A percentile compares a stretch with the other conserved stretches of the same genome.
Evolutionary conservation across 2,113 vertebrate species (phyloP).

Genomic region (Cyprinodon variegatus): DNA sequence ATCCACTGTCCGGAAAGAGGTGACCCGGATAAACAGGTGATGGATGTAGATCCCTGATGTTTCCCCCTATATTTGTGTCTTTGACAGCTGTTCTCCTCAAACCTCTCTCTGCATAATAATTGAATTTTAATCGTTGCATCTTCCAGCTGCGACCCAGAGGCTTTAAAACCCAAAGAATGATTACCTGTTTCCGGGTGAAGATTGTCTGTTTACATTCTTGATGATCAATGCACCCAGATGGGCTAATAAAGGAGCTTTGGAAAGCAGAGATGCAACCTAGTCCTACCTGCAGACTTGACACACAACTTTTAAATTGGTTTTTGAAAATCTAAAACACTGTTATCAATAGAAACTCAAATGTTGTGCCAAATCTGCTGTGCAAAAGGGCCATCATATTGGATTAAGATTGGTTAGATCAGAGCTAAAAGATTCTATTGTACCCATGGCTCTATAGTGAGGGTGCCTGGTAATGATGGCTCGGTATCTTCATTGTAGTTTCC

Average conservation of each 20-base stretch:
- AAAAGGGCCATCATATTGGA: not conserved
- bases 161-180: constrained; percentile 34
- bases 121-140: constrained; percentile 47
- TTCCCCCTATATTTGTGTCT: constrained; percentile 30
- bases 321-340: not conserved
- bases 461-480: no score
- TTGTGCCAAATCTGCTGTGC: not conserved
- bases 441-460: no score
- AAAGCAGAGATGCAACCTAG: constrained; percentile 37
- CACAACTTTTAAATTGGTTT: no score
- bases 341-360: not conserved
- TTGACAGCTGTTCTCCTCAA: constrained; percentile 40
- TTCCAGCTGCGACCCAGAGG: constrained; percentile 66
- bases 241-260: constrained; percentile 23
- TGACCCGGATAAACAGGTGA: constrained; percentile 25
- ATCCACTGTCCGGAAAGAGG: constrained; percentile 30
- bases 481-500: no score
- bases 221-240: constrained; percentile 9
- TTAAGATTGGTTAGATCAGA: not conserved
- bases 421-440: not conserved
- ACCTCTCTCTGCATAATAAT: constrained; percentile 17
- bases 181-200: constrained; percentile 32
- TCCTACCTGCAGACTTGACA: not conserved
- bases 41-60: constrained; percentile 36
- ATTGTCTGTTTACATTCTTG: constrained; percentile 22